These are phyloP conservation scores for Dasysyrphus tricinctus DNA, from an alignment of 2,888 invertebrate species.

Conservation along the genomic window DNA sequence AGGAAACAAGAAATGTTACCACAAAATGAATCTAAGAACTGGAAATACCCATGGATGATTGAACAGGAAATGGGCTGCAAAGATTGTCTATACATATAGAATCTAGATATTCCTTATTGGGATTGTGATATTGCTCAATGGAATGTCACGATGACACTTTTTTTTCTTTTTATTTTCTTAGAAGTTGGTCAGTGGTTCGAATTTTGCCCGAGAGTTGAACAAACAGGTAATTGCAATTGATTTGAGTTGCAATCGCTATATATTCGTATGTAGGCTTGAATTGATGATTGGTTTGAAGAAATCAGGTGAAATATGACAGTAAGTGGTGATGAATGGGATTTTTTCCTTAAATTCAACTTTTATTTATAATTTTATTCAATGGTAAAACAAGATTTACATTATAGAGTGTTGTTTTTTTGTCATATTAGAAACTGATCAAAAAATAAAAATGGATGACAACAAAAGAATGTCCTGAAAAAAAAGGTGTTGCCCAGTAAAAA, in stretches of 20 bases:
- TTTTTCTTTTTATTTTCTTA: constrained; percentile 36
- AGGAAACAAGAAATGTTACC: constrained; percentile 10
- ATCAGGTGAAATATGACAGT: constrained; percentile 38
- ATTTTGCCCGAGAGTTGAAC: constrained; percentile 48
- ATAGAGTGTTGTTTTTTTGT: too few relatives aligned
- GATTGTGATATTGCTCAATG: constrained; percentile 67
- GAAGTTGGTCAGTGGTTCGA: constrained; percentile 73
- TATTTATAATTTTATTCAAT: background rate
- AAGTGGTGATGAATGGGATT: constrained; percentile 12
- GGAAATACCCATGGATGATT: constrained; percentile 62
- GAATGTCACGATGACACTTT: constrained; percentile 70
- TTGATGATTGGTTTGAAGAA: constrained; percentile 16
- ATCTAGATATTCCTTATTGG: constrained; percentile 30
- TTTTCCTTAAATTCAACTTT: background rate
- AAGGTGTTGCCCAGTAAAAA: too few relatives aligned
- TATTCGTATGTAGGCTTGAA: background rate
- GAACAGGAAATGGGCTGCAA: constrained; percentile 68
- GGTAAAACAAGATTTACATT: too few relatives aligned
- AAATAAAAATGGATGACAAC: too few relatives aligned
- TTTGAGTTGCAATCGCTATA: background rate
- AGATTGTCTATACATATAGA: constrained; percentile 36
- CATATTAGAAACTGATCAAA: too few relatives aligned
- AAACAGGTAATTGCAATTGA: constrained; percentile 54
- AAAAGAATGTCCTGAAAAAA: too few relatives aligned
- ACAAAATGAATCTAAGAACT: constrained; percentile 32